Evolutionary conservation across 2,888 invertebrate genomes (phyloP).

Genomic region (Ernsta delagoae): DNA sequence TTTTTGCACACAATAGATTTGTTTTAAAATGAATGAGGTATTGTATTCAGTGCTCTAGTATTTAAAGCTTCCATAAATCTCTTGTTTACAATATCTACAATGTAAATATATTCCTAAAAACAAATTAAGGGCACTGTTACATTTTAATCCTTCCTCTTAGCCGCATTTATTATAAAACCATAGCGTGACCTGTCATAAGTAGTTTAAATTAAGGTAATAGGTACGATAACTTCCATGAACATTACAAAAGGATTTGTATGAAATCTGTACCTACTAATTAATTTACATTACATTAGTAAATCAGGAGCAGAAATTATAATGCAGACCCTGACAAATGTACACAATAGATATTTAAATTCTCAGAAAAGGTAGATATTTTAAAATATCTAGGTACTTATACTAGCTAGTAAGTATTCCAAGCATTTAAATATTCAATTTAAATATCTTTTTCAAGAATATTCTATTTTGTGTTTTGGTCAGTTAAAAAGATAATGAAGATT

Average conservation of each 20-base stretch:
- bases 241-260: constrained; percentile 5
- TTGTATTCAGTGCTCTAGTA: constrained; percentile 28
- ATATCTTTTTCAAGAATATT: too few species aligned
- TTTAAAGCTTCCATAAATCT: neutral
- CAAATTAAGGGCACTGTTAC: constrained; percentile 12
- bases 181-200: constrained; percentile 19
- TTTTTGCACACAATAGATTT: constrained; percentile 32
- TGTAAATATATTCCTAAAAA: constrained; percentile 19
- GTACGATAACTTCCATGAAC: constrained; percentile 8
- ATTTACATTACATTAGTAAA: neutral
- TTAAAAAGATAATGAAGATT: too few species aligned
- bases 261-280: neutral
- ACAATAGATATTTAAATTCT: neutral
- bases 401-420: too few species aligned
- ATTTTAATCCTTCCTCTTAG: constrained; percentile 6
- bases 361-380: too few species aligned
- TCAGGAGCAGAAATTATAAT: neutral
- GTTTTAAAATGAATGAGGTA: constrained; percentile 30
- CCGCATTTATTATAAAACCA: neutral
- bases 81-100: constrained; percentile 6
- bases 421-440: too few species aligned
- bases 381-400: too few species aligned
- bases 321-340: neutral
- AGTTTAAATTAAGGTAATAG: neutral
- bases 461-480: too few species aligned